Conservation (phyloP, 2,888 invertebrate genomes). For the Macaria liturata region DNA sequence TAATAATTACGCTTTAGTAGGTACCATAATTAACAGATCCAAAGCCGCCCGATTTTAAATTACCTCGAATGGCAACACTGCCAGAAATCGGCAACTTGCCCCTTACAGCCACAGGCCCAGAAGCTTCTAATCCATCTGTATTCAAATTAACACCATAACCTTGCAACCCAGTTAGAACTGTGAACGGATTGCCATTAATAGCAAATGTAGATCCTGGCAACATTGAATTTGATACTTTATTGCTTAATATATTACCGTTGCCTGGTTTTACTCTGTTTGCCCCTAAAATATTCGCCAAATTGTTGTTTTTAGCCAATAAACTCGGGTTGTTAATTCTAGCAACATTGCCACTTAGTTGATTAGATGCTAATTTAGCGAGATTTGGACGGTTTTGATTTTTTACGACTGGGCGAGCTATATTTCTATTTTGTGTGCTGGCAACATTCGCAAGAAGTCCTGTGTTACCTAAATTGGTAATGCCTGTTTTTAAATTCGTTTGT, state of each 20-base stretch:
- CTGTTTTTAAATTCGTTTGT: not conserved
- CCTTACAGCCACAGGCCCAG: slow-evolving; percentile 54
- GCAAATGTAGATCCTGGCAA: slow-evolving; percentile 8
- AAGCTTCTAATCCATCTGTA: slow-evolving; percentile 58
- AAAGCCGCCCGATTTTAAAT: slow-evolving; percentile 53
- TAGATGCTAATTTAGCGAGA: not conserved
- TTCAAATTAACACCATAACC: slow-evolving; percentile 48
- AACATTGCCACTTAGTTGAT: not conserved
- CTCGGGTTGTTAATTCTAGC: too few relatives aligned
- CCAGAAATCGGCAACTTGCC: slow-evolving; percentile 62
- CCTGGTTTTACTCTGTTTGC: not conserved
- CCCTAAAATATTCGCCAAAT: not conserved
- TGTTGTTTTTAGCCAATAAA: not conserved
- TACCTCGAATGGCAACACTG: slow-evolving; percentile 54
- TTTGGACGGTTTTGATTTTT: not conserved
- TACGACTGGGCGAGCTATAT: not conserved
- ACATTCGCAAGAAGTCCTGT: not conserved
- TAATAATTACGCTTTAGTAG: too few relatives aligned
- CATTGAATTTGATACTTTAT: not conserved
- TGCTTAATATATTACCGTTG: not conserved
- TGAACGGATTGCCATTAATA: slow-evolving; percentile 18
- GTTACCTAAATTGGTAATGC: not conserved
- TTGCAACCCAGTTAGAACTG: slow-evolving; percentile 2
- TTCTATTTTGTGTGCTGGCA: too few relatives aligned
- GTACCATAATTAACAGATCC: slow-evolving; percentile 50